Conservation (phyloP, 1,140 invertebrate species). For the Tenebrio molitor region DNA sequence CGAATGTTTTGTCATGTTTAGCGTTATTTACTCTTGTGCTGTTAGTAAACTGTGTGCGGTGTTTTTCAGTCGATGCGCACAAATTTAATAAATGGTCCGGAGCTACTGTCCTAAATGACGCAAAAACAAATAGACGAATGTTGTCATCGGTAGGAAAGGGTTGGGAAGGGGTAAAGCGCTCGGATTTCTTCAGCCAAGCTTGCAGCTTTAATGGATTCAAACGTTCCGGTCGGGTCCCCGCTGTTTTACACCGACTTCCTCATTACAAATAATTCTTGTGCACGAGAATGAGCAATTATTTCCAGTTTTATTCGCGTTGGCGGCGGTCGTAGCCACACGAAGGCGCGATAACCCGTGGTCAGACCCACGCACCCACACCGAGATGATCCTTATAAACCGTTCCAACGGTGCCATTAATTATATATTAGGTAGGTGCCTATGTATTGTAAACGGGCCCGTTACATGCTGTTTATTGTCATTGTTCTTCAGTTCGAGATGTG, state of each 20-base stretch:
- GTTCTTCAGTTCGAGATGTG: background rate
- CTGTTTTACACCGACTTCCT: slow-evolving; percentile 45
- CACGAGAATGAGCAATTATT: slow-evolving; percentile 46
- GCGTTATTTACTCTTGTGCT: too few species aligned
- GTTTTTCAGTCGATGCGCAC: too few species aligned
- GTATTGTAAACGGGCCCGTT: slow-evolving; percentile 8
- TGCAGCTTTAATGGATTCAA: slow-evolving; percentile 41
- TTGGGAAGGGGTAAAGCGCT: background rate
- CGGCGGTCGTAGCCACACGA: slow-evolving; percentile 24
- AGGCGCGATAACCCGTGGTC: slow-evolving; percentile 44
- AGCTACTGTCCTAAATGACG: too few species aligned
- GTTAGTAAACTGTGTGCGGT: too few species aligned
- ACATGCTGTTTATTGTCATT: slow-evolving; percentile 24
- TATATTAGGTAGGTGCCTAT: slow-evolving; percentile 16
- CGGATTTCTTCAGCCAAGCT: slow-evolving; percentile 36
- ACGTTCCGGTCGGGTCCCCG: slow-evolving; percentile 37
- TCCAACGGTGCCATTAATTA: slow-evolving; percentile 37
- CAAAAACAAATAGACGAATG: slow-evolving; percentile 13
- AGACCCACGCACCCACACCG: slow-evolving; percentile 26
- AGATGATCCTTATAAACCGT: slow-evolving; percentile 21
- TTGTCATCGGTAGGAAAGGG: background rate
- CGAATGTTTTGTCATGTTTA: too few species aligned
- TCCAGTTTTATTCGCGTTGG: slow-evolving; percentile 43
- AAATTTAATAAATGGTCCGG: too few species aligned
- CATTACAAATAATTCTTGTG: slow-evolving; percentile 49